Evolutionary conservation across 2,888 invertebrate species (phyloP), one percentile per base, ranked within the genome.

Genomic region (Tachina fera): DNA sequence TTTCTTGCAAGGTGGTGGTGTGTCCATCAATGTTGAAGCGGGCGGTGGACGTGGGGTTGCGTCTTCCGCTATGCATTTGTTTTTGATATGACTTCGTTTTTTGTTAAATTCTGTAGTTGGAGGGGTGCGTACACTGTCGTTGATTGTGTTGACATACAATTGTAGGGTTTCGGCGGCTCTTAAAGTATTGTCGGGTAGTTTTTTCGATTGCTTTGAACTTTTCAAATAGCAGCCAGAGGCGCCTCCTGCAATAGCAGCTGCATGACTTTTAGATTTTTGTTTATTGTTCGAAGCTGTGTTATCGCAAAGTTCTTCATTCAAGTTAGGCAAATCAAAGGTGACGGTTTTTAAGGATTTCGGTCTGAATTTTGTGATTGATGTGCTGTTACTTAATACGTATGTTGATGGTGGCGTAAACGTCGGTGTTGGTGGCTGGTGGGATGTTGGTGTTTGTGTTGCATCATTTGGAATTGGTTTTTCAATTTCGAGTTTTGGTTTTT

Each of bases 1-100:
- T 83, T 83, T 83, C 60, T 83, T 83, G 49, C 77, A 83, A 11
- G 71, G 58, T 31, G 71, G 76, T 16, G 71, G 76, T 16, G 70
- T 72, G 4, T n/a, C 77, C 65, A 83, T 58, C 47, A 83, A 72
- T 3, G 83, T 53, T 0, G 83, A 60, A 0, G 72, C 51, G 5
- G 77, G 65, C 13, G 83, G 83, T 5, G 83, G 77, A 13, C 72
- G 65, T 1, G 83, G 77, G 1, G 83, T 67, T 74, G 72, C 83
- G 60, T 83, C 83, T 67, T 83, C 83, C 16, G 77, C 83, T 22
- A 83, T 83, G 11, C 83, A 83, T 61, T 83, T 83, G 51, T 83
- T 83, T 61, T 83, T 83, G 8, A 83, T 78, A 22, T 72, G 61
- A 47, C 60, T 83, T 22, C 77, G 83, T 78, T 83, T 83, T 53